phyloP scores from a whole-genome alignment of 2,113 vertebrate genomes.

The Hippocampus abdominalis region DNA sequence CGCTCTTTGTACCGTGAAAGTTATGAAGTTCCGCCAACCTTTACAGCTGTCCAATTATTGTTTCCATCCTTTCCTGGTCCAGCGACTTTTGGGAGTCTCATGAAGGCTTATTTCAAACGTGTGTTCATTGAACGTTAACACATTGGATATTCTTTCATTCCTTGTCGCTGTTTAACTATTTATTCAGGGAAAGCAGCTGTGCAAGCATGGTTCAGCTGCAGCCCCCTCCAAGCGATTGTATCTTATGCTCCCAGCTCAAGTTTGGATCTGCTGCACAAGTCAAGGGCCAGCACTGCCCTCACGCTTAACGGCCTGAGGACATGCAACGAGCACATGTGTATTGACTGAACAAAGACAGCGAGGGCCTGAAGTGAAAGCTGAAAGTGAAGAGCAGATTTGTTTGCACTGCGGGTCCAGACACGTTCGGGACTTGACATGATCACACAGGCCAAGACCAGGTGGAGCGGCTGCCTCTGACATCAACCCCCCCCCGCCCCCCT shows the following conservation, averaged over 20 bases:
- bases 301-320: not conserved
- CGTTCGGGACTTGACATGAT: conserved; percentile 1
- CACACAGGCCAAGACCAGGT: conserved; percentile 8
- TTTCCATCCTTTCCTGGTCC: not conserved
- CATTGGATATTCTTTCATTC: not conserved
- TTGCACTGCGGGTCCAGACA: not conserved
- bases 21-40: not conserved
- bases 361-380: conserved; percentile 2
- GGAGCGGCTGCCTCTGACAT: not conserved
- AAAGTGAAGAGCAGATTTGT: conserved; percentile 8
- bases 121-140: not conserved
- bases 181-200: conserved; percentile 1
- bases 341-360: not conserved
- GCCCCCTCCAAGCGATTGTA: not conserved
- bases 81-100: not conserved
- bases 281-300: conserved; percentile 1
- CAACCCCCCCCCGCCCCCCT: not conserved
- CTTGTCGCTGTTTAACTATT: conserved; percentile 1
- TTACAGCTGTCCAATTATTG: not conserved
- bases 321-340: not conserved
- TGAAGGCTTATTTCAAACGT: not conserved
- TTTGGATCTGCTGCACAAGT: conserved; percentile 8
- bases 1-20: not conserved
- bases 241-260: not conserved
- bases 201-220: not conserved